Base-by-base conservation (phyloP, 2,797 vertebrate genomes). In the Gobionotothen gibberifrons region DNA sequence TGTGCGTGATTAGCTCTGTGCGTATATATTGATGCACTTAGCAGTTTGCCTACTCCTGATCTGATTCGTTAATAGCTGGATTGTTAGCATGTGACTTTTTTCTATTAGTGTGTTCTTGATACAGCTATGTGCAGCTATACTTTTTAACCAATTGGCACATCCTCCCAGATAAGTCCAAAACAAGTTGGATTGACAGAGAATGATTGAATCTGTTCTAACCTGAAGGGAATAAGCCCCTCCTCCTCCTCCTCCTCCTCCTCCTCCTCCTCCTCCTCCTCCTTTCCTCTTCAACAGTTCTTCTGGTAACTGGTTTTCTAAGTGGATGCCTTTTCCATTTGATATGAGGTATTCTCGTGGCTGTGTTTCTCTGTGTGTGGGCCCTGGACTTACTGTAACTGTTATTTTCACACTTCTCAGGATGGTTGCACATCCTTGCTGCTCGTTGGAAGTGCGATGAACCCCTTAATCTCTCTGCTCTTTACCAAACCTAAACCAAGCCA, bases 401-500 rank as follows among this genome's bases (percentile, higher is more conserved):
- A 82, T 80, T 86, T 87, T 89, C 76, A 87, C 81, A 87, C 86
- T 84, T 89, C 78, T 86, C 83, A 85, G 86, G 90, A 86, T 90
- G 85, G 84, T 84, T 83, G 78, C 70, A 84, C 82, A 79, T 92
- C 86, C 80, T 87, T 87, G 89, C 90, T 92, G 87, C 89, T 92
- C 54, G 11, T 69, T 83, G 75, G 78, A 87, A 86, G 78, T 88
- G 81, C 58, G 66, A 87, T 68, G 78, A 89, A 81, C 76, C 78
- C 71, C 70, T 74, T 72, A 16, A 57, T 83, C 64, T 79, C 54
- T 85, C 52, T 78, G 84, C 79, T 87, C 79, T 86, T 63, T 83
- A 92, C 87, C 83, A 90, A 90, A 91, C 81, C 63, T 72, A 70
- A 86, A 88, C 74, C 19, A 90, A 93, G 92, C 90, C 90, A 92